phyloP scores from a whole-genome alignment of 2,113 vertebrate species.

The Pica pica region DNA sequence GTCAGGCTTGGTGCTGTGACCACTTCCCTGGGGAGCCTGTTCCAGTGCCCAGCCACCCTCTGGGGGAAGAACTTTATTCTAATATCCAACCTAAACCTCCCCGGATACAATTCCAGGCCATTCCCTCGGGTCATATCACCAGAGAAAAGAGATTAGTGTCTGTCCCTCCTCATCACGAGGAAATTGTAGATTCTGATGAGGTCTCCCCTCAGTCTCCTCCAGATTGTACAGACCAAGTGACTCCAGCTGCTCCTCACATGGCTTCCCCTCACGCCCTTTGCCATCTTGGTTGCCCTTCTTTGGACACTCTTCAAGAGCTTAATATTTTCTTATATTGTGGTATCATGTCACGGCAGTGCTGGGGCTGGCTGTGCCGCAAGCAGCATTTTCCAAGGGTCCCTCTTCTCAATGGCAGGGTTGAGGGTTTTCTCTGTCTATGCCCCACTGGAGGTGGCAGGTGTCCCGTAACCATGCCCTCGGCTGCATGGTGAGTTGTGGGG shows the following conservation, averaged over 20 bases:
- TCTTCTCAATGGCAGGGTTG: background rate
- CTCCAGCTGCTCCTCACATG: background rate
- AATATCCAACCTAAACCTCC: background rate
- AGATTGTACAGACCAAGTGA: background rate
- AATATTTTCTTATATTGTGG: background rate
- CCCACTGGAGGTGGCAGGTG: fast-evolving
- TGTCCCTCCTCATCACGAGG: background rate
- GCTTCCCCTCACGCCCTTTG: fast-evolving
- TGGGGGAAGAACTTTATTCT: background rate
- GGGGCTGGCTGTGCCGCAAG: fast-evolving
- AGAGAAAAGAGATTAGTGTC: background rate
- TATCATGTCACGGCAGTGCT: fast-evolving
- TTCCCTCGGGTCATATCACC: background rate
- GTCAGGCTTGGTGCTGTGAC: background rate
- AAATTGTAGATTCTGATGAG: too few relatives aligned
- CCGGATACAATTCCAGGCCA: background rate
- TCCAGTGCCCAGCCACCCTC: too few relatives aligned
- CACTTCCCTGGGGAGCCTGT: background rate
- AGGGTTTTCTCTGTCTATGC: too few relatives aligned
- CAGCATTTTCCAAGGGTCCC: fast-evolving
- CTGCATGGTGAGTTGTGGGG: fast-evolving
- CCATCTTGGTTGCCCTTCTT: background rate
- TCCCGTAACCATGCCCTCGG: fast-evolving
- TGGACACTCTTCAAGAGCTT: background rate
- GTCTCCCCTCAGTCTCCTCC: background rate